Evolutionary conservation across 2,113 vertebrate genomes (phyloP).

Genomic region (Scopus umbretta): DNA sequence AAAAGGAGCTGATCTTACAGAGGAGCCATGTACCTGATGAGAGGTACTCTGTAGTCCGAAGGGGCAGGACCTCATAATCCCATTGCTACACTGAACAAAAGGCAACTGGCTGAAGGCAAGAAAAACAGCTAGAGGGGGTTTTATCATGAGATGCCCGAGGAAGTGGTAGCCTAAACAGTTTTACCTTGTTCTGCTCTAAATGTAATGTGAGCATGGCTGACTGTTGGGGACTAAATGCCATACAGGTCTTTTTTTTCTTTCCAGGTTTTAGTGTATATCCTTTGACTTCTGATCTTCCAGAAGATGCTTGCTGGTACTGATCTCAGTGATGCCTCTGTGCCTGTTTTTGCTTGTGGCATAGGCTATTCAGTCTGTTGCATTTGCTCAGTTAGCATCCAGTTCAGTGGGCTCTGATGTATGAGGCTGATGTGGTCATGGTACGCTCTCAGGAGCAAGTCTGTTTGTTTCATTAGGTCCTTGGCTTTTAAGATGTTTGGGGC

Average conservation of each 20-base stretch:
- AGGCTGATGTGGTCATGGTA: background rate
- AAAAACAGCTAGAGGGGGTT: background rate
- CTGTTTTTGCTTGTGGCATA: background rate
- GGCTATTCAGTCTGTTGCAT: background rate
- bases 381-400: background rate
- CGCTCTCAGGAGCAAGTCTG: rapidly evolving
- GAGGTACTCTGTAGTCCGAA: background rate
- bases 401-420: background rate
- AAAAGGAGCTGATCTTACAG: background rate
- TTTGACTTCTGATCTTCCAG: background rate
- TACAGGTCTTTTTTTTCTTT: background rate
- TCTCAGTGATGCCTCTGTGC: background rate
- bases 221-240: background rate
- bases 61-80: background rate
- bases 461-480: background rate
- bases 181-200: background rate
- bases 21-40: background rate
- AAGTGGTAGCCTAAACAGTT: background rate
- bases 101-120: background rate
- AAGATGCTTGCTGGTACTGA: background rate
- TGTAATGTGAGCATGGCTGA: background rate
- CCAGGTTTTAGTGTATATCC: background rate
- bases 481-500: background rate
- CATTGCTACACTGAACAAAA: background rate
- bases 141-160: background rate